Evolutionary conservation across 2,888 invertebrate species (phyloP).

Genomic region (Ophioninae sp.): DNA sequence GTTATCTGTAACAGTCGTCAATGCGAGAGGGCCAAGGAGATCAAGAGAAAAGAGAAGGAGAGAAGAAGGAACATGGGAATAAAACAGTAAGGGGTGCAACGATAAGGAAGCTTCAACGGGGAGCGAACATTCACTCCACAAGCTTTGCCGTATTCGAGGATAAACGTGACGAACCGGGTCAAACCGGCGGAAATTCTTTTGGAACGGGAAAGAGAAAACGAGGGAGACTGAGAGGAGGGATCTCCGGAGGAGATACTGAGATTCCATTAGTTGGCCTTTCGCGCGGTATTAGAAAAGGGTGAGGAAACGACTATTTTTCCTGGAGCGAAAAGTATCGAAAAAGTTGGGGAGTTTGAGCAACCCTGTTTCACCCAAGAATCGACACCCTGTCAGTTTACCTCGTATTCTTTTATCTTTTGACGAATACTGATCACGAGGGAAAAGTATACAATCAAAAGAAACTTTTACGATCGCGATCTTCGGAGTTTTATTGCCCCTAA

Average conservation of each 20-base stretch:
- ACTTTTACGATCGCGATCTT: too few relatives aligned
- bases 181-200: constrained; percentile 47
- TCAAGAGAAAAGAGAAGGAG: constrained; percentile 22
- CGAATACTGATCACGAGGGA: not conserved
- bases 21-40: constrained; percentile 1
- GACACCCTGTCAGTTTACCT: not conserved
- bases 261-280: constrained; percentile 48
- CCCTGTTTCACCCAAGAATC: not conserved
- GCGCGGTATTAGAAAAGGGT: constrained; percentile 32
- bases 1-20: too few relatives aligned
- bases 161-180: constrained; percentile 67
- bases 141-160: constrained; percentile 46
- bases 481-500: too few relatives aligned
- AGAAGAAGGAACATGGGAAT: constrained; percentile 6
- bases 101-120: constrained; percentile 31
- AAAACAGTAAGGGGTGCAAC: constrained; percentile 30
- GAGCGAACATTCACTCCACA: constrained; percentile 5
- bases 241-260: constrained; percentile 4
- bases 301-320: constrained; percentile 46
- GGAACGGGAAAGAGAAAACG: constrained; percentile 31
- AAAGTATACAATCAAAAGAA: not conserved
- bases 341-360: not conserved
- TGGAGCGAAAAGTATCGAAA: not conserved
- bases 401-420: not conserved
- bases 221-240: constrained; percentile 19